Evolutionary conservation across 92 coral and sea anemone genomes (phyloP).

Genomic region (Parazoanthus darwini): DNA sequence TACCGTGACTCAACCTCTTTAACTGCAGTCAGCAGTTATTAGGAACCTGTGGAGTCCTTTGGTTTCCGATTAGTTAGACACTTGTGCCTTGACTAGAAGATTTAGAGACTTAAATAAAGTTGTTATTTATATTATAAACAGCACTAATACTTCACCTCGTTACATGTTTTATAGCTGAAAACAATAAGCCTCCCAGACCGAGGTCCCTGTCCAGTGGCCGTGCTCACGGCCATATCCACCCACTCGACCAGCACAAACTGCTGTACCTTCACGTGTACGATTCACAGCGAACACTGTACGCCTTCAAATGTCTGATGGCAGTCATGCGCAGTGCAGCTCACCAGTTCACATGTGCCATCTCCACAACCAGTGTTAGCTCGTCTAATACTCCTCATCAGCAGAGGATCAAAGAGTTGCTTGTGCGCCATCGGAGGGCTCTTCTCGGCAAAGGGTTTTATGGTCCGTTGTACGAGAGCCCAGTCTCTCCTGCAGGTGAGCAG

Average conservation of each 20-base stretch:
- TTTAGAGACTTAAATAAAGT: too few relatives aligned
- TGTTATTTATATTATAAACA: background rate
- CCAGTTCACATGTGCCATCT: constrained; percentile 97
- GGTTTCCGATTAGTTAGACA: background rate
- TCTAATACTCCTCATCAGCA: constrained; percentile 96
- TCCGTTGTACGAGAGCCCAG: constrained; percentile 79
- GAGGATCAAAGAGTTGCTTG: constrained; percentile 91
- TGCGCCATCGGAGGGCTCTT: constrained; percentile 91
- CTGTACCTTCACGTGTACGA: constrained; percentile 87
- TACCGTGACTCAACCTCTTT: too few relatives aligned
- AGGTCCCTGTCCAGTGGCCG: constrained; percentile 26
- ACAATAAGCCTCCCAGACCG: constrained; percentile 23
- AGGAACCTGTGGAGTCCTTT: background rate
- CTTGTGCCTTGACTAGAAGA: too few relatives aligned
- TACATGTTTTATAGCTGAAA: constrained; percentile 3
- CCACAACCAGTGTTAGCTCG: constrained; percentile 89
- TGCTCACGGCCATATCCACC: constrained; percentile 61
- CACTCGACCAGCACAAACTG: constrained; percentile 94
- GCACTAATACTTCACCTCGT: background rate
- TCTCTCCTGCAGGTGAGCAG: constrained; percentile 56
- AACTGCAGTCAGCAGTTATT: too few relatives aligned
- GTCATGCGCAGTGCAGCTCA: constrained; percentile 84
- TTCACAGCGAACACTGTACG: constrained; percentile 90
- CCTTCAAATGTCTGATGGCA: constrained; percentile 79
- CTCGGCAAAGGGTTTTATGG: constrained; percentile 99